Evolutionary conservation across 2,888 invertebrate genomes (phyloP).

Genomic region (Atrina japonica): DNA sequence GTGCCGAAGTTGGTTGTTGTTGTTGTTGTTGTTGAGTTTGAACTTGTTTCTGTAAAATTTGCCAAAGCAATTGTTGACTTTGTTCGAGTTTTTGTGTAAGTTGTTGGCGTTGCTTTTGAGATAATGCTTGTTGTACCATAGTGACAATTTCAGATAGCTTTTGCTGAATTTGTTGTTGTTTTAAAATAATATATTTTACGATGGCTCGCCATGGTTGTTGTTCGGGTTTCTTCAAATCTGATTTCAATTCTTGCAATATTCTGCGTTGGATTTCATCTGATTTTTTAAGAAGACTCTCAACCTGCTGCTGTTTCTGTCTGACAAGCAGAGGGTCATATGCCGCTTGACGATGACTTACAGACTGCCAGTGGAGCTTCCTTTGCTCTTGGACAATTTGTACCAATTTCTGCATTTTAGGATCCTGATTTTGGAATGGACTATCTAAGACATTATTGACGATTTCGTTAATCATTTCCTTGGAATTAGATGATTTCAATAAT

Average conservation of each 20-base stretch:
- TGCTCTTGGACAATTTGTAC: constrained; percentile 39
- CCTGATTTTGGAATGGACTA: constrained; percentile 18
- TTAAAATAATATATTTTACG: constrained; percentile 13
- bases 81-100: constrained; percentile 3
- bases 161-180: constrained; percentile 22
- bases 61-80: neutral
- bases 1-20: too few relatives aligned
- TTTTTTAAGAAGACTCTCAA: too few relatives aligned
- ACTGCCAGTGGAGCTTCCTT: constrained; percentile 28
- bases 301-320: neutral
- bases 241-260: too few relatives aligned
- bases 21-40: too few relatives aligned
- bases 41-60: constrained; percentile 12
- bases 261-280: too few relatives aligned
- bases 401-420: constrained; percentile 22
- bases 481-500: constrained; percentile 1
- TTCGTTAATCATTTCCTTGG: constrained; percentile 36
- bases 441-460: constrained; percentile 44
- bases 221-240: too few relatives aligned
- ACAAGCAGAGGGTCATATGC: constrained; percentile 4
- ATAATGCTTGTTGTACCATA: neutral
- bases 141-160: neutral
- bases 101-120: neutral
- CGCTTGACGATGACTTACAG: neutral
- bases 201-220: neutral